Conservation (phyloP, 23 tunicate species). For the Phallusia fumigata region DNA sequence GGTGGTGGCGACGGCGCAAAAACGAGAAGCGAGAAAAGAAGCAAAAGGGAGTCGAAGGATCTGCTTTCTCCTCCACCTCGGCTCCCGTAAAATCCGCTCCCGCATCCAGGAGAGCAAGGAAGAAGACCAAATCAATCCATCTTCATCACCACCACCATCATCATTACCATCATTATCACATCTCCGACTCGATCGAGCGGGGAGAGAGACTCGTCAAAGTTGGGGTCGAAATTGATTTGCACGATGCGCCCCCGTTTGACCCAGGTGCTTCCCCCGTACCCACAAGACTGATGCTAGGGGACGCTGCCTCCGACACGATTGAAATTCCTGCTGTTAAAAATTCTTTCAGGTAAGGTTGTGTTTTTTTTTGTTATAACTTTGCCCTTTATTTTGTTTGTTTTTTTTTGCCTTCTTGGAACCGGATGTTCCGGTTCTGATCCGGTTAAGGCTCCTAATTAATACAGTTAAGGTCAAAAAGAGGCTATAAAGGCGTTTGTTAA, state of each 20-base stretch:
- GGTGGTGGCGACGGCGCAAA: conserved; percentile 31
- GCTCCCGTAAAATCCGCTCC: neutral
- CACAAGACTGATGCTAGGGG: conserved; percentile 33
- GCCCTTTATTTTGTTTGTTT: no score
- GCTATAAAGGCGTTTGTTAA: no score
- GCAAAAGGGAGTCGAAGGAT: neutral
- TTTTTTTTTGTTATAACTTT: conserved; percentile 13
- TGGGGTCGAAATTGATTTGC: conserved; percentile 29
- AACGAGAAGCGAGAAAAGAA: neutral
- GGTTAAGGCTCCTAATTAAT: no score
- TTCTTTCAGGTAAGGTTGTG: conserved; percentile 19
- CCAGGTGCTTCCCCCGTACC: conserved; percentile 17
- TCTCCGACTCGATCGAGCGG: conserved; percentile 13
- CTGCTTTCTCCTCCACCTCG: neutral
- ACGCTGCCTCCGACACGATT: conserved; percentile 38
- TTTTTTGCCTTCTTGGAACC: no score
- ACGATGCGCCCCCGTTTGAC: conserved; percentile 14
- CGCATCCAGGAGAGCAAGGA: neutral
- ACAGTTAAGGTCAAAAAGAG: no score
- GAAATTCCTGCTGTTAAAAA: no score
- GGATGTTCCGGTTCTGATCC: no score
- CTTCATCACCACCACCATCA: conserved; percentile 75
- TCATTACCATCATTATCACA: conserved; percentile 77
- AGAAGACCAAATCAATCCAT: conserved; percentile 47
- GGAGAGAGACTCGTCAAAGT: conserved; percentile 19